Evolutionary conservation across 2,113 vertebrate genomes (phyloP), one percentile per base, ranked within the genome.

Genomic region (Turnix velox): DNA sequence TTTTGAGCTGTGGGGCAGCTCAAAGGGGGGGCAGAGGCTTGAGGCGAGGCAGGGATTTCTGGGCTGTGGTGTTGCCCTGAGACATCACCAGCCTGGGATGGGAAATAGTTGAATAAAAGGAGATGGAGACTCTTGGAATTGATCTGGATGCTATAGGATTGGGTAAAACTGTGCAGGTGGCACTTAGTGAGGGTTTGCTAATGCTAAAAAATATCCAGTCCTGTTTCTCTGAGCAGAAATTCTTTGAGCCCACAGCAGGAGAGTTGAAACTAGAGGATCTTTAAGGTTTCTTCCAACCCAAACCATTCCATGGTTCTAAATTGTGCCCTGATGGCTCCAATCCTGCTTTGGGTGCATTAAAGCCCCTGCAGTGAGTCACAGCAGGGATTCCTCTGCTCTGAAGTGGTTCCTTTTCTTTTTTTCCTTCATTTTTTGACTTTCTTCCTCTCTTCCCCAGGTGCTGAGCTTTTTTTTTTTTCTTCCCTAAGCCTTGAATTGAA

Each of bases 381-480:
- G n/a, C 82, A 51, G 85, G 92, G 85, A 95, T 95, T 93, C 92
- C 79, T 94, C 74, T 58, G 92, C 79, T 75, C 61, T 92, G 81
- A 91, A 87, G 84, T 78, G 77, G 55, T 55, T 90, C 61, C 54
- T 88, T 72, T 19, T 20, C 45, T 28, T 19, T 25, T 25, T 46
- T 58, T 35, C 31, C 65, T 58, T 17, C 31, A 31, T 31, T 65
- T n/a, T 33, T 25, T 33, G n/a, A 6, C 31, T n/a, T 33, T 12
- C 42, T 23, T n/a, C 54, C 12, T 14, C 30, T 39, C 40, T 28
- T 37, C n/a, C 67, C 40, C 66, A 48, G 81, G 71, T 80, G 69
- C 85, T 58, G 43, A 75, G 68, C 28, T 43, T 57, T 89, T 37
- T 68, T 84, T 37, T n/a, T n/a, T n/a, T n/a, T n/a, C n/a, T n/a